Evolutionary conservation across 2,888 invertebrate species (phyloP), one percentile per base, ranked within the genome.

Genomic region (Gari tellinella): DNA sequence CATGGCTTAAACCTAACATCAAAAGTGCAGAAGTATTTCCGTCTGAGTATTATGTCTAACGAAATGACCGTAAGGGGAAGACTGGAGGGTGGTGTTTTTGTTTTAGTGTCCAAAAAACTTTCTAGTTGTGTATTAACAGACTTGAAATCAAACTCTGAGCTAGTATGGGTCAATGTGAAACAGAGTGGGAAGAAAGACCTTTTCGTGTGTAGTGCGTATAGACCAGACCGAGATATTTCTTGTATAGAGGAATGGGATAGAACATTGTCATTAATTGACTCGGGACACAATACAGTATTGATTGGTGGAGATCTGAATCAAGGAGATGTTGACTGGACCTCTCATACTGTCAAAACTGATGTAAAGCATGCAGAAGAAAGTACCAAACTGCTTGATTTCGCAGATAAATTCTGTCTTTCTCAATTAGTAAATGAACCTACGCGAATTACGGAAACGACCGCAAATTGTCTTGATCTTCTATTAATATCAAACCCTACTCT

Each of bases 1-100:
- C 64, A 25, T 70, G 70, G 70, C 48, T 63, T 15, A 70, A 64
- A 38, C 64, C 58, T 3, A 63, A 53, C 5, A 58, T 63, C 19
- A 69, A 69, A 43, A 58, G 57, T 23, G 38, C 57, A 23, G 69
- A 69, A 37, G 57, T 63, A 0, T 70, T 70, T n/a, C 63, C 58
- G 4, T 25, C 45, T 26, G 40, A 52, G 17, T 70, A 58, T 31
- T 17, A 63, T 58, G 63, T 70, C 12, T 63, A 62, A n/a, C 21
- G 62, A 12, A 48, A 68, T 21, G 62, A 68, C 23, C 25, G 62
- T 10, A 62, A 49, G 19, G 26, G n/a, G 63, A 12, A 57, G 58
- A 38, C 57, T 57, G 23, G 63, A 63, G 3, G 69, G 69, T 26
- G 51, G 63, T 38, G 69, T 63, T 2, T 70, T 63, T 40, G 43